Base-by-base conservation (phyloP, 2,888 invertebrate species). In the Rhodophaea formosa region DNA sequence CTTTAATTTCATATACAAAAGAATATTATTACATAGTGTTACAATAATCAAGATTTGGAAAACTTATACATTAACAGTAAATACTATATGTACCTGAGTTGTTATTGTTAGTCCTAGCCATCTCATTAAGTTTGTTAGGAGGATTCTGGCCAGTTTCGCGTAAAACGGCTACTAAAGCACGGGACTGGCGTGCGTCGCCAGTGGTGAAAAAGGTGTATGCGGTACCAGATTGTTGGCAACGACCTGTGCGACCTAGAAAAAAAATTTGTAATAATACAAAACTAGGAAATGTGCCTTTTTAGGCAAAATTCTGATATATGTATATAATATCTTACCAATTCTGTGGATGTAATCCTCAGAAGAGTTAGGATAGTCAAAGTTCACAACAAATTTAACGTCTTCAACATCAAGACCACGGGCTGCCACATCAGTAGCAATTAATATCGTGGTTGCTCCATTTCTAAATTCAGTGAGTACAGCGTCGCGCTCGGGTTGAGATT, bases 321-420 rank as follows among this genome's bases (percentile, higher is more conserved):
- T n/a, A 16, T 7, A 14, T 10, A 46, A 39, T 35, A 51, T 67
- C 74, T 75, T 69, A 86, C 95, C 98, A 86, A 99, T 99, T 70
- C 99, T 94, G 84, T 99, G 99, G 63, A 99, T 98, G 81, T 99
- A 99, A 87, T 99, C 99, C 87, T 99, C 99, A 12, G 98, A 97
- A 57, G 97, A 97, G 80, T 97, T 97, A 0, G 99, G 99, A 85
- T 98, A 99, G 88, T 99, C 99, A 83, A 95, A 99, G 87, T 99
- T 99, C 71, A 99, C 97, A 42, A 99, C 99, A 90, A 96, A 98
- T 85, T 98, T 98, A 57, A 99, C 97, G 84, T 99, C 99, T 82
- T 98, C 98, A 30, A 99, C 96, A 68, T 95, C 97, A 66, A 97
- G 88, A 47, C 97, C 97, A 54, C 97, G 94, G 0, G 98, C 98